Evolutionary conservation across 2,888 invertebrate species (phyloP), one percentile per base, ranked within the genome.

Genomic region (Meliscaeva auricollis): DNA sequence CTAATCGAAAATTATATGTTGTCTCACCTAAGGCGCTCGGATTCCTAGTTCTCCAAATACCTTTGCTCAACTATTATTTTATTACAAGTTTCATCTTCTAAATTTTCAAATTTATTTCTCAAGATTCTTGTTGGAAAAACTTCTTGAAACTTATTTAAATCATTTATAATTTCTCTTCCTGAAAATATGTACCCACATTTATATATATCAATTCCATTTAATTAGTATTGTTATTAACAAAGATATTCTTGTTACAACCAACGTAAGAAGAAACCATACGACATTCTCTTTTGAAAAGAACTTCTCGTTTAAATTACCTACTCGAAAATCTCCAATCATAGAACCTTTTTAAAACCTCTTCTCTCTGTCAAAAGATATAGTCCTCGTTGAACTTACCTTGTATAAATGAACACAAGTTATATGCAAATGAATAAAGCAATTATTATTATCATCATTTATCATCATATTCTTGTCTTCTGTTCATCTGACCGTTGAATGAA

Each of bases 401-500:
- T 41, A 60, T 38, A 73, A 73, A 73, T 62, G 50, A 64, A 44
- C 62, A 64, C 50, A 74, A 74, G 73, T 62, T 32, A 64, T 54
- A 74, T 73, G 73, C 62, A 74, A 74, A 74, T 74, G 73, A 44
- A 74, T 62, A 41, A 52, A 44, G 44, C 62, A 62, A 74, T 73
- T 73, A 73, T 73, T 60, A 44, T 56, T 46, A 56, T 13, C 56
- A 56, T 56, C 32, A 72, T 50, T 13, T 30, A 56, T 56, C 17
- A 60, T 50, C 30, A 46, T 64, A 30, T 15, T 20, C 17, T 41
- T 22, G 64, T 2, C 35, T 50, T 41, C 32, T 60, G 52, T 62
- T 52, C 50, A 73, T 62, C 62, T 74, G 41, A 64, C 73, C 62
- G 62, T 32, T 50, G 48, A 64, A 2, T 62, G 1, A 64, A 74